phyloP scores from a whole-genome alignment of 2,888 invertebrate genomes.

The Sisyra nigra region DNA sequence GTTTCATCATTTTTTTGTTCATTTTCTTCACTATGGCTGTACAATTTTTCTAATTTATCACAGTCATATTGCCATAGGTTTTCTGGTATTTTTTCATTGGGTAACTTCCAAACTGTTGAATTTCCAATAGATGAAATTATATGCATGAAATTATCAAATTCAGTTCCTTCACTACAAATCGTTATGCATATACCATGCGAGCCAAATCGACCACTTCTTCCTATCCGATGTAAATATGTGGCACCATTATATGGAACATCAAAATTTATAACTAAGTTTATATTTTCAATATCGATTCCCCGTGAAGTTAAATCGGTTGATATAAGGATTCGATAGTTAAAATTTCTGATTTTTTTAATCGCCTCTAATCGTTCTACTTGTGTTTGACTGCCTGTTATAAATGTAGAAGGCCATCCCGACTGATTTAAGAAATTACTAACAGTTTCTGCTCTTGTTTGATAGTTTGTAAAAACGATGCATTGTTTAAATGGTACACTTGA shows the following conservation, averaged over 20 bases:
- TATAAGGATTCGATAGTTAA: slow-evolving; percentile 69
- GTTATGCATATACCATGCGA: slow-evolving; percentile 66
- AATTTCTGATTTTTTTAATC: slow-evolving; percentile 60
- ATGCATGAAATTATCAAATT: slow-evolving; percentile 37
- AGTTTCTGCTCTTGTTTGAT: slow-evolving; percentile 68
- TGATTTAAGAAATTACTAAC: slow-evolving; percentile 52
- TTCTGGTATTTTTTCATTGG: slow-evolving; percentile 19
- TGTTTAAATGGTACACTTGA: slow-evolving; percentile 66
- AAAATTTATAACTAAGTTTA: slow-evolving; percentile 85
- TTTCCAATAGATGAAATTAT: slow-evolving; percentile 39
- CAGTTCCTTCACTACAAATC: slow-evolving; percentile 48
- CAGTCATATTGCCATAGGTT: slow-evolving; percentile 20
- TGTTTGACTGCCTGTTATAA: slow-evolving; percentile 62
- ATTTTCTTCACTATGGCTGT: slow-evolving; percentile 5
- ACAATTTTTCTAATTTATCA: slow-evolving; percentile 15
- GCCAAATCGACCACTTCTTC: slow-evolving; percentile 89
- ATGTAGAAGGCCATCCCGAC: slow-evolving; percentile 61
- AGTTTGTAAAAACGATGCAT: slow-evolving; percentile 82
- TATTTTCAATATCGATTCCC: slow-evolving; percentile 87
- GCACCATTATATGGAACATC: slow-evolving; percentile 67
- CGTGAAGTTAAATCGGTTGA: slow-evolving; percentile 85
- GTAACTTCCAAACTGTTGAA: slow-evolving; percentile 32
- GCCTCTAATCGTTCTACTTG: slow-evolving; percentile 64
- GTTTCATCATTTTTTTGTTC: background rate
- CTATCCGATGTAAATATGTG: slow-evolving; percentile 88